Conservation (phyloP, 2,888 invertebrate species). For the Keiferia lycopersicella region DNA sequence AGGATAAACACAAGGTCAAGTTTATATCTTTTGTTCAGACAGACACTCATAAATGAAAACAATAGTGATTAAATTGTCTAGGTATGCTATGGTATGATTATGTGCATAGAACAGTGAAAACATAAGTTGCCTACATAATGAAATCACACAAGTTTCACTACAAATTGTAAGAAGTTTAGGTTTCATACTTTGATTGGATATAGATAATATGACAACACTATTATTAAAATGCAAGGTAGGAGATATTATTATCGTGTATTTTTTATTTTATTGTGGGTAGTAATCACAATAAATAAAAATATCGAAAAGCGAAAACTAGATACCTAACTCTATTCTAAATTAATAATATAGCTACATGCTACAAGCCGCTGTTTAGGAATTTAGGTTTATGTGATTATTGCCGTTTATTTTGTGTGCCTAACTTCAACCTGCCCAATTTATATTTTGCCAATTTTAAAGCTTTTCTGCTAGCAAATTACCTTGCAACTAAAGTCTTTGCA, state of each 20-base stretch:
- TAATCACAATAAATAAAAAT: not conserved
- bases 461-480: not conserved
- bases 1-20: not conserved
- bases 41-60: slow-evolving; percentile 4
- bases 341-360: no score
- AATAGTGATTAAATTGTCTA: not conserved
- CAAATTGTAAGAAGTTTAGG: not conserved
- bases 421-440: not conserved
- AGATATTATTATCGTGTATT: not conserved
- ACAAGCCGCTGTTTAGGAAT: not conserved
- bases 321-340: not conserved
- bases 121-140: not conserved
- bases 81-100: not conserved
- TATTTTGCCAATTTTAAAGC: not conserved
- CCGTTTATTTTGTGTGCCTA: not conserved
- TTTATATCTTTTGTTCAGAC: not conserved
- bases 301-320: not conserved
- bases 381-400: not conserved
- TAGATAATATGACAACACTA: not conserved
- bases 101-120: not conserved
- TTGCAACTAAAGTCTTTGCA: slow-evolving; percentile 9
- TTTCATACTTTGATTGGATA: not conserved
- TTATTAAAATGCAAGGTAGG: not conserved
- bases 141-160: not conserved
- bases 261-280: no score